A percentile compares a stretch with the other conserved stretches of the same genome.
phyloP scores from a whole-genome alignment of 2,888 invertebrate genomes.

The Clitarchus hookeri region DNA sequence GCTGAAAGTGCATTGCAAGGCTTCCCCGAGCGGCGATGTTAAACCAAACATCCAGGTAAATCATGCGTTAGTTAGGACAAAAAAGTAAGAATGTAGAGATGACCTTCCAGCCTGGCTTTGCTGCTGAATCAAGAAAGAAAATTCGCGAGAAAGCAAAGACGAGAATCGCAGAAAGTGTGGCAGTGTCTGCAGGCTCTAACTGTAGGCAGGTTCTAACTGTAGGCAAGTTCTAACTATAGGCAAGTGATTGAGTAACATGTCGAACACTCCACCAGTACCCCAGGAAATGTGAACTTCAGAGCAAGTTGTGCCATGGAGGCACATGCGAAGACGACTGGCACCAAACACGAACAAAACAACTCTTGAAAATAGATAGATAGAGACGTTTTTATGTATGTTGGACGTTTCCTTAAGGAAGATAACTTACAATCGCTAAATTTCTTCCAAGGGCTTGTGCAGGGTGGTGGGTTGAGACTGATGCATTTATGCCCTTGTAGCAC shows the following conservation, averaged over 20 bases:
- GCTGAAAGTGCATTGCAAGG: background rate
- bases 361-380: constrained; percentile 35
- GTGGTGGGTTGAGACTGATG: no score
- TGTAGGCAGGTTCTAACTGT: constrained; percentile 26
- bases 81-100: constrained; percentile 10
- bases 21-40: background rate
- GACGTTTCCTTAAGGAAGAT: no score
- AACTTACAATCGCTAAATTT: no score
- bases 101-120: constrained; percentile 36
- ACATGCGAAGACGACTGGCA: constrained; percentile 30
- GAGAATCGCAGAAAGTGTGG: constrained; percentile 37
- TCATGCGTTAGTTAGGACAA: background rate
- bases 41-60: background rate
- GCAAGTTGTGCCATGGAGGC: constrained; percentile 28
- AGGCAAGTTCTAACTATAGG: constrained; percentile 36
- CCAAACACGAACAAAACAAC: constrained; percentile 31
- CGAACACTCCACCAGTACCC: constrained; percentile 36
- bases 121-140: constrained; percentile 40
- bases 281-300: constrained; percentile 35
- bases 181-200: constrained; percentile 39
- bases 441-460: no score
- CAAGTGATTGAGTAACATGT: constrained; percentile 18
- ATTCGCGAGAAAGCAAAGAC: constrained; percentile 38
- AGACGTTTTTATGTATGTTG: constrained; percentile 25
- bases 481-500: no score